Evolutionary conservation across 2,113 vertebrate genomes (phyloP).

Genomic region (Mola mola): DNA sequence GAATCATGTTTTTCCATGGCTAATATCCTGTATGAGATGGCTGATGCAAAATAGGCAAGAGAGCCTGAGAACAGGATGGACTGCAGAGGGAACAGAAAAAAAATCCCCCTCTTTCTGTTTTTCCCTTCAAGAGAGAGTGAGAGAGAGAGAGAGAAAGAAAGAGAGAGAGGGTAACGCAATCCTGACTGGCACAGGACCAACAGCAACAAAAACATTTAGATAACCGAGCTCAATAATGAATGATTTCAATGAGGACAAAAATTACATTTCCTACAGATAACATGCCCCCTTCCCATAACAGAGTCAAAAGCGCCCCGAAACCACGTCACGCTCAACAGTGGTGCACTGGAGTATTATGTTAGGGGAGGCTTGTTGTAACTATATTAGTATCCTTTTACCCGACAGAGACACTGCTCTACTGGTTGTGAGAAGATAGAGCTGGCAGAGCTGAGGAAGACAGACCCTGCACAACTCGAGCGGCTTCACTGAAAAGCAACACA

Average conservation of each 20-base stretch:
- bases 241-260: slow-evolving; percentile 86
- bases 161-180: slow-evolving; percentile 79
- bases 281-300: slow-evolving; percentile 84
- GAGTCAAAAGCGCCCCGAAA: slow-evolving; percentile 66
- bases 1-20: slow-evolving; percentile 71
- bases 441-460: slow-evolving; percentile 44
- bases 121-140: slow-evolving; percentile 79
- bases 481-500: slow-evolving; percentile 61
- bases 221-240: slow-evolving; percentile 85
- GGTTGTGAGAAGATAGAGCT: slow-evolving; percentile 52
- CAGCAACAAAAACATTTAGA: slow-evolving; percentile 87
- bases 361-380: slow-evolving; percentile 74
- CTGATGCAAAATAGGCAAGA: slow-evolving; percentile 77
- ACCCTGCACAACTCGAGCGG: slow-evolving; percentile 49
- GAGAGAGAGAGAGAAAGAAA: slow-evolving; percentile 42
- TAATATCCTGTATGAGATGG: slow-evolving; percentile 78
- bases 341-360: slow-evolving; percentile 64
- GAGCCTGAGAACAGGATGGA: slow-evolving; percentile 78
- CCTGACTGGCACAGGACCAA: slow-evolving; percentile 81
- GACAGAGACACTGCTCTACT: slow-evolving; percentile 69
- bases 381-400: slow-evolving; percentile 80
- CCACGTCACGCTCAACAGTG: slow-evolving; percentile 70
- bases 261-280: slow-evolving; percentile 87
- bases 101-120: slow-evolving; percentile 78
- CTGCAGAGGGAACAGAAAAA: slow-evolving; percentile 67